Conservation (phyloP, 2,888 invertebrate genomes). For the Biston stratarius region DNA sequence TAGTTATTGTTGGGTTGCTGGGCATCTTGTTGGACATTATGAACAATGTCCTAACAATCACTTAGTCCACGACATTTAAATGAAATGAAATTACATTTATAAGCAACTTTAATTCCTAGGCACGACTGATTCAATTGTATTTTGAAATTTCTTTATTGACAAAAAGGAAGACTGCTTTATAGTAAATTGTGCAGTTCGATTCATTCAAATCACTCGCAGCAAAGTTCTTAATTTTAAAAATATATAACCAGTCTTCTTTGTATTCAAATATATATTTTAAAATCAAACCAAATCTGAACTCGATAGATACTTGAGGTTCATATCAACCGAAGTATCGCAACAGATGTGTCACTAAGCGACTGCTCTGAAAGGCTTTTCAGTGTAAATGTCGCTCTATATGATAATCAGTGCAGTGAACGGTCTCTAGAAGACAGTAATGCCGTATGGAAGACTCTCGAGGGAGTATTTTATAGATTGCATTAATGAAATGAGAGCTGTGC, state of each 20-base stretch:
- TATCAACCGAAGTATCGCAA: conserved; percentile 24
- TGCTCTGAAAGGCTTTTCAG: conserved; percentile 57
- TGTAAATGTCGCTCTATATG: conserved; percentile 70
- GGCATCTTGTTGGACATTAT: too few species aligned
- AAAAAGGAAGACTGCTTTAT: too few species aligned
- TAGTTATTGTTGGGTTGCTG: too few species aligned
- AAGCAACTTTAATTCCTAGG: too few species aligned
- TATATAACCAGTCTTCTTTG: neutral
- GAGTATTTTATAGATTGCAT: conserved; percentile 55
- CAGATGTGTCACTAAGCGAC: conserved; percentile 47
- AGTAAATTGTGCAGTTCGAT: neutral
- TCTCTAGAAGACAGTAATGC: conserved; percentile 49
- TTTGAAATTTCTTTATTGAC: too few species aligned
- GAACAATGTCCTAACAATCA: too few species aligned
- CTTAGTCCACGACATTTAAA: too few species aligned
- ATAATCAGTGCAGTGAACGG: conserved; percentile 56
- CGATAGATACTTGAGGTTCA: conserved; percentile 44
- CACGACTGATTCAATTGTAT: too few species aligned
- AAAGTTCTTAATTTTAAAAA: neutral
- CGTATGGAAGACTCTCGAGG: conserved; percentile 45
- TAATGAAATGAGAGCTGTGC: conserved; percentile 48
- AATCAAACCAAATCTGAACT: conserved; percentile 51
- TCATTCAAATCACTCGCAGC: neutral
- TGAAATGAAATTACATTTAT: too few species aligned
- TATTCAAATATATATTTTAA: conserved; percentile 18